Evolutionary conservation across 1,140 invertebrate species (phyloP).

Genomic region (Leptonema lineaticorne): DNA sequence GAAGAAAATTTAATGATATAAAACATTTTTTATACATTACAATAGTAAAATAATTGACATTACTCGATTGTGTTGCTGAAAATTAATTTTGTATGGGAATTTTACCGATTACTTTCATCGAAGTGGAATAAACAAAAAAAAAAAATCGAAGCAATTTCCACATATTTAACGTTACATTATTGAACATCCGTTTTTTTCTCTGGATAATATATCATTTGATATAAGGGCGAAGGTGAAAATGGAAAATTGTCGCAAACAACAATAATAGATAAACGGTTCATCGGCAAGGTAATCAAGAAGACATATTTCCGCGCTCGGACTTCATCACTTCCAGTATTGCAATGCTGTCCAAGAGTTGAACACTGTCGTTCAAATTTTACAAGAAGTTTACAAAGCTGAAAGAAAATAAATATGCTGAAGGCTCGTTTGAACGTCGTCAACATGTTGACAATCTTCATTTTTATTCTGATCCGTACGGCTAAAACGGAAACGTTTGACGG

Average conservation of each 20-base stretch:
- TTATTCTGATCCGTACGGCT: not conserved
- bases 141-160: not conserved
- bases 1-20: too few species aligned
- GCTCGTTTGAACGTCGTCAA: not conserved
- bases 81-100: too few species aligned
- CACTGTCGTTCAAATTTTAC: not conserved
- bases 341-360: not conserved
- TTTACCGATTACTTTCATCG: not conserved
- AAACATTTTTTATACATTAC: too few species aligned
- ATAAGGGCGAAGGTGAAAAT: slow-evolving; percentile 5
- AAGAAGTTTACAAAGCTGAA: not conserved
- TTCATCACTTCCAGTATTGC: not conserved
- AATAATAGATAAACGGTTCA: not conserved
- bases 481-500: not conserved
- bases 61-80: too few species aligned
- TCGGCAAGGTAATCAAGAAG: not conserved
- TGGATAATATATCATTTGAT: not conserved
- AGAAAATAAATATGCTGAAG: too few species aligned
- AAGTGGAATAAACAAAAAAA: not conserved
- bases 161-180: too few species aligned
- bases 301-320: not conserved
- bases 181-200: not conserved
- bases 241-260: not conserved
- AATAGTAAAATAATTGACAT: too few species aligned
- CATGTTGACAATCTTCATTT: not conserved